Evolutionary conservation across 2,888 invertebrate genomes (phyloP), one percentile per base, ranked within the genome.

Genomic region (Mylabris sibirica): DNA sequence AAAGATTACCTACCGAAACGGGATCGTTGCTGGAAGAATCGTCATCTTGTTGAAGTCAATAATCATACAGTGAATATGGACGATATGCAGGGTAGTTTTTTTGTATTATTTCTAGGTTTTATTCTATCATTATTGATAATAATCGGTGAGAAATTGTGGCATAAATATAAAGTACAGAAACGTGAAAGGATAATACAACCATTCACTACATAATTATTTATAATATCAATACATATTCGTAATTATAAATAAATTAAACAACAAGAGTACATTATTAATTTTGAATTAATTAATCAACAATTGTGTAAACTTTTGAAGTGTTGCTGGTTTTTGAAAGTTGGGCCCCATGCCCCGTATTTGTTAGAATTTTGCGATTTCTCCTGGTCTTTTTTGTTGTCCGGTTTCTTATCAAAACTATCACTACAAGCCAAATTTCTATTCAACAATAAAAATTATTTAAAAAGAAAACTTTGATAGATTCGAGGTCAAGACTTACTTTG

Each of bases 1-100:
- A 86, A 88, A 30, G 90, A 91, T 38, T 93, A 93, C 84, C 85
- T 94, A 78, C 95, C 95, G 0, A 89, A 90, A 77, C 91, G 90
- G 74, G 93, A 96, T 83, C 90, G 91, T 72, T 97, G 96, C 80
- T 94, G 89, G 89, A 91, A 89, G 81, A 88, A 87, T 62, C 87
- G 88, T 1, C 83, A 88, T 22, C 83, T 86, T 14, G 86, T 90
- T 0, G 92, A 92, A 83, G 93, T 91, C n/a, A 91, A 91, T 71
- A 95, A 94, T 81, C 94, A 96, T 79, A 95, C 94, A 44, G 96
- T 97, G 57, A 94, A 95, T 82, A 87, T 96, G 75, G 89, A 92
- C 64, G 96, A 97, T 79, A 97, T 96, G 96, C 95, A 96, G 84
- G 97, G 96, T 12, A 96, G 95, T 30, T 96, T 96, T 85, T 92